Evolutionary conservation across 2,797 vertebrate genomes (phyloP).

Genomic region (Rhincodon typus): DNA sequence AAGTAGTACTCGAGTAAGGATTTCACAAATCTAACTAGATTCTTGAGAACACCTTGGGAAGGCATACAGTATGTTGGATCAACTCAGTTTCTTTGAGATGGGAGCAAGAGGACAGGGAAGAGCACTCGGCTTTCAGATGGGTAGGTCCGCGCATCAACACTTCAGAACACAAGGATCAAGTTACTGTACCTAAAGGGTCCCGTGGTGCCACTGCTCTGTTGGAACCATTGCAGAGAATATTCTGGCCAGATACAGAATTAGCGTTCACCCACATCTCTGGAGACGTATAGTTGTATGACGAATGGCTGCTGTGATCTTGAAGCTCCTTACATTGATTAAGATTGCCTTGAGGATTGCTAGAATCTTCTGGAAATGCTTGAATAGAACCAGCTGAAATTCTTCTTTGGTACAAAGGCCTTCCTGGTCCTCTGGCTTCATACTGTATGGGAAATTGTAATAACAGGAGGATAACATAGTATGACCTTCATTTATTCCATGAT

Average conservation of each 20-base stretch:
- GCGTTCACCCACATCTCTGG: conserved; percentile 83
- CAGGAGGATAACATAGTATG: not conserved
- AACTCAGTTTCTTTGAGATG: not conserved
- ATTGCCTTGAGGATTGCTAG: conserved; percentile 64
- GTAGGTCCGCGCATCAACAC: not conserved
- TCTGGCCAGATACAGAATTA: conserved; percentile 81
- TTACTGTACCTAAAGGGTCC: conserved; percentile 74
- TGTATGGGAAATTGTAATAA: conserved; percentile 47
- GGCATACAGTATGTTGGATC: not conserved
- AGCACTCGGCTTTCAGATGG: not conserved
- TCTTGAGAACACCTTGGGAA: not conserved
- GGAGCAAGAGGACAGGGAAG: too few relatives aligned
- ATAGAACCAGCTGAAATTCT: conserved; percentile 92
- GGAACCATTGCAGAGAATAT: conserved; percentile 98
- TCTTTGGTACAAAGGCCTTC: conserved; percentile 97
- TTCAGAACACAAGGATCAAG: too few relatives aligned
- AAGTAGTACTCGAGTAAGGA: not conserved
- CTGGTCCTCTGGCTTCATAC: conserved; percentile 98
- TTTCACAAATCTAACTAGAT: not conserved
- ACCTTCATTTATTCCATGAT: not conserved
- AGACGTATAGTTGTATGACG: conserved; percentile 75
- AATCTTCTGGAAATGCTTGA: conserved; percentile 79
- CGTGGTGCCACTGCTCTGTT: conserved; percentile 71
- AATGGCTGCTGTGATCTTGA: conserved; percentile 69
- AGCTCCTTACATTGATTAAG: conserved; percentile 76